Evolutionary conservation across 2,888 invertebrate genomes (phyloP).

Genomic region (Phlogophora meticulosa): DNA sequence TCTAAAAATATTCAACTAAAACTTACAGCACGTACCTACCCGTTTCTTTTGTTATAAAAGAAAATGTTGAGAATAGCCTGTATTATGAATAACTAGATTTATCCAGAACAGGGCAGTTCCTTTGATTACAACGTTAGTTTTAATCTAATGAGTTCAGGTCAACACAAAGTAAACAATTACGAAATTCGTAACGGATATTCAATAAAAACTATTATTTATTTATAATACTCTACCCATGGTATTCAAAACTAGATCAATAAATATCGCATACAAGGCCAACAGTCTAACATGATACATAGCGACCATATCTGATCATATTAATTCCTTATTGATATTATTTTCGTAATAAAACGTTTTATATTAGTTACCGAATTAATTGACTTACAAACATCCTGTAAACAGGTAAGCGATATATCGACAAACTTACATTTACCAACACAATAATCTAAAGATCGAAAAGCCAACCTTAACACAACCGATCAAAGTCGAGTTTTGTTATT

Average conservation of each 20-base stretch:
- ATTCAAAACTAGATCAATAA: constrained; percentile 53
- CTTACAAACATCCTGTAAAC: constrained; percentile 59
- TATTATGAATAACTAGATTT: too few species aligned
- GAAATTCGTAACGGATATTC: constrained; percentile 26
- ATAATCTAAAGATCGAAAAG: background rate
- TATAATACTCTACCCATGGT: constrained; percentile 18
- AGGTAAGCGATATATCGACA: constrained; percentile 54
- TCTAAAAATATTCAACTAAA: too few species aligned
- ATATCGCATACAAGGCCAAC: constrained; percentile 29
- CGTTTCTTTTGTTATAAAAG: too few species aligned
- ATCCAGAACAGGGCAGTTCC: too few species aligned
- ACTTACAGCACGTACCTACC: too few species aligned
- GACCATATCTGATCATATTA: constrained; percentile 8
- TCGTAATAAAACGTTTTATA: constrained; percentile 50
- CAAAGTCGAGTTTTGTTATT: constrained; percentile 24
- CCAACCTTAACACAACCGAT: background rate
- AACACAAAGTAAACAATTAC: constrained; percentile 12
- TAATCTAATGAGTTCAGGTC: background rate
- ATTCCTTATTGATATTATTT: constrained; percentile 56
- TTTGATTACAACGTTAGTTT: too few species aligned
- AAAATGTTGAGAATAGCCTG: too few species aligned
- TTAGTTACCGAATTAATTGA: constrained; percentile 55
- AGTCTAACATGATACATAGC: constrained; percentile 20
- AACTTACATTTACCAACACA: constrained; percentile 14
- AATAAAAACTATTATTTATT: constrained; percentile 23